A percentile compares a stretch with the other conserved stretches of the same genome.
Conservation (phyloP, 2,113 vertebrate genomes). For the Lepus timidus region DNA sequence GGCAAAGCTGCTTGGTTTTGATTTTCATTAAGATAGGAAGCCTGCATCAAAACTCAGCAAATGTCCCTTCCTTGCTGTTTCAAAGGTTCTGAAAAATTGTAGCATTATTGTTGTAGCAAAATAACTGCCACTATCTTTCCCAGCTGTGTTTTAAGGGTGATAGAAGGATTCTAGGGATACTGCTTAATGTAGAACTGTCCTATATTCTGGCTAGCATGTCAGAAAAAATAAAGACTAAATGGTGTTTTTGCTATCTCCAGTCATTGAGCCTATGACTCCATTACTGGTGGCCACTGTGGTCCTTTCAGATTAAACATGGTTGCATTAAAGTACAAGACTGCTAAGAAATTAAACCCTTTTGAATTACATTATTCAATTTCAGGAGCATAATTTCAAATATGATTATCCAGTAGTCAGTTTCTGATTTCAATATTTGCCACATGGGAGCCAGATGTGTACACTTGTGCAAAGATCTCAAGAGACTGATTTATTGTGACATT, state of each 20-base stretch:
- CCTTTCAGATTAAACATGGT: constrained; percentile 36
- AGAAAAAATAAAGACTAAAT: neutral
- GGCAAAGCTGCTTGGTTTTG: constrained; percentile 31
- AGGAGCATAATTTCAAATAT: constrained; percentile 67
- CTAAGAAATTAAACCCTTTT: constrained; percentile 47
- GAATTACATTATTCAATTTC: constrained; percentile 52
- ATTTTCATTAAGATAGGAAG: constrained; percentile 73
- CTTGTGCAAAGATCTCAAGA: neutral
- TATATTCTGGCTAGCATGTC: neutral
- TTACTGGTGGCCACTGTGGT: neutral
- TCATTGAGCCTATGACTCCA: neutral
- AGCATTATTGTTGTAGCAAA: neutral
- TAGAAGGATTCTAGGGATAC: neutral
- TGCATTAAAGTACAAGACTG: constrained; percentile 57
- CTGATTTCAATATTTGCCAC: constrained; percentile 58
- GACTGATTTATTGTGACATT: constrained; percentile 59
- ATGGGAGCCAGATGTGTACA: constrained; percentile 50
- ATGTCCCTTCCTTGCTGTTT: constrained; percentile 11
- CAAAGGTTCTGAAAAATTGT: constrained; percentile 35
- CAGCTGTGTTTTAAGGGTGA: neutral
- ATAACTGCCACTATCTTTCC: neutral
- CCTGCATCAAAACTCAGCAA: constrained; percentile 31
- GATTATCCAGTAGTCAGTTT: constrained; percentile 67
- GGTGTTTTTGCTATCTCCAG: neutral
- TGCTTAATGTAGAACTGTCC: constrained; percentile 9